Evolutionary conservation across 2,113 vertebrate genomes (phyloP).

Genomic region (Gadus macrocephalus): DNA sequence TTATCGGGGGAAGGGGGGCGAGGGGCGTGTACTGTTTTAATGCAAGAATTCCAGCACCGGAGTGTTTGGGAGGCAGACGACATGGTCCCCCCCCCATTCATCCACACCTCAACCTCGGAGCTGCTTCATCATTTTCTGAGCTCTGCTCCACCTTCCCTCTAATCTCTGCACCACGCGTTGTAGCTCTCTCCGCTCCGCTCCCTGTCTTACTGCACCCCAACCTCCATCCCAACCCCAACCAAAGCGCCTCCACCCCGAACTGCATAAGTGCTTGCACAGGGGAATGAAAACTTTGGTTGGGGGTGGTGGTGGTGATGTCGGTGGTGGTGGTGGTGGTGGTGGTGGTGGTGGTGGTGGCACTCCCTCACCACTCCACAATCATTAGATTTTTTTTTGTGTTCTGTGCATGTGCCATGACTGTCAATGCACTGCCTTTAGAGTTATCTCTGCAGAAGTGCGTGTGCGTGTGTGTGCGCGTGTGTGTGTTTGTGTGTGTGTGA

Average conservation of each 20-base stretch:
- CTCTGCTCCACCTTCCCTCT: slow-evolving; percentile 12
- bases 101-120: slow-evolving; percentile 15
- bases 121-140: slow-evolving; percentile 36
- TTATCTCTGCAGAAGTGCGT: neutral
- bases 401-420: slow-evolving; percentile 8
- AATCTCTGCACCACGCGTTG: slow-evolving; percentile 46
- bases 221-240: too few species aligned
- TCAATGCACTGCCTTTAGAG: slow-evolving; percentile 12
- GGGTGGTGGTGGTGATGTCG: neutral
- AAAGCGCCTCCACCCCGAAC: slow-evolving; percentile 1
- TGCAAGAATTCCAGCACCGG: neutral
- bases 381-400: slow-evolving; percentile 7
- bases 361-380: slow-evolving; percentile 4
- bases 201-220: too few species aligned
- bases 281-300: slow-evolving; percentile 21
- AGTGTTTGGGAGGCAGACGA: too few species aligned
- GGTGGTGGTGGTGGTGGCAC: neutral
- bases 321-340: too few species aligned
- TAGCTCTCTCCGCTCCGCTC: slow-evolving; percentile 8
- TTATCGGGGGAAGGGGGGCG: too few species aligned
- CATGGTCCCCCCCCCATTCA: neutral
- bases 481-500: neutral
- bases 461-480: neutral
- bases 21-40: neutral
- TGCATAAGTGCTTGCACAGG: slow-evolving; percentile 26